Percentiles rank a stretch among this genome's conserved stretches.
phyloP scores from a whole-genome alignment of 1,140 invertebrate genomes.

The Daktulosphaira vitifoliae region DNA sequence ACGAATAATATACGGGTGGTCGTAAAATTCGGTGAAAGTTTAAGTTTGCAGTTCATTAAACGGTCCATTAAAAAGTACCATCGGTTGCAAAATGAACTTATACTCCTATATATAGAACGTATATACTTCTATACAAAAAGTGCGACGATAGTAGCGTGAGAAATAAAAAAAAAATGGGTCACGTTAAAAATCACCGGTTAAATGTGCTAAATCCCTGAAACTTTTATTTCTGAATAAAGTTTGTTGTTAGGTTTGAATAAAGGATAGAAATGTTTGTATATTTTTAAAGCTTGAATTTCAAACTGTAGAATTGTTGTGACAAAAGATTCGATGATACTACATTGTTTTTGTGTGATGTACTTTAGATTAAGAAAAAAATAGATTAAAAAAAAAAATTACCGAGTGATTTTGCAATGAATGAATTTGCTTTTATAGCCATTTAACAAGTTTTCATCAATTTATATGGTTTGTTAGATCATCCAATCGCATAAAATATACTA shows the following conservation, averaged over 20 bases:
- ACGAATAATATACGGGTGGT: background rate
- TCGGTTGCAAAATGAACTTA: background rate
- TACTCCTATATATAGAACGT: background rate
- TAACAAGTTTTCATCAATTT: too few relatives aligned
- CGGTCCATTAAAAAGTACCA: constrained; percentile 3
- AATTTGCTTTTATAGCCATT: too few relatives aligned
- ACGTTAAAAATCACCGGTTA: constrained; percentile 5
- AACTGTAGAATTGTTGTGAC: too few relatives aligned
- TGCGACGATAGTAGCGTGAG: background rate
- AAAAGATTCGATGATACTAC: too few relatives aligned
- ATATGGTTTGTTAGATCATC: too few relatives aligned
- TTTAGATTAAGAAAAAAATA: too few relatives aligned
- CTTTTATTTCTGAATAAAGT: constrained; percentile 7
- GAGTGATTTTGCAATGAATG: too few relatives aligned
- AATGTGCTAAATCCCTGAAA: background rate
- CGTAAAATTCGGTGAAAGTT: background rate
- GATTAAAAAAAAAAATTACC: too few relatives aligned
- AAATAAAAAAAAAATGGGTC: constrained; percentile 23
- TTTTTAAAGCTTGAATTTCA: too few relatives aligned
- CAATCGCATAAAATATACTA: too few relatives aligned
- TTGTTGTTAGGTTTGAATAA: background rate
- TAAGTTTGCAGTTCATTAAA: constrained; percentile 22
- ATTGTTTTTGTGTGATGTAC: too few relatives aligned
- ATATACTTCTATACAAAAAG: too few relatives aligned
- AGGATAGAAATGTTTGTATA: background rate